Base-by-base conservation (phyloP, 2,888 invertebrate genomes). In the Ganaspis brasiliensis region DNA sequence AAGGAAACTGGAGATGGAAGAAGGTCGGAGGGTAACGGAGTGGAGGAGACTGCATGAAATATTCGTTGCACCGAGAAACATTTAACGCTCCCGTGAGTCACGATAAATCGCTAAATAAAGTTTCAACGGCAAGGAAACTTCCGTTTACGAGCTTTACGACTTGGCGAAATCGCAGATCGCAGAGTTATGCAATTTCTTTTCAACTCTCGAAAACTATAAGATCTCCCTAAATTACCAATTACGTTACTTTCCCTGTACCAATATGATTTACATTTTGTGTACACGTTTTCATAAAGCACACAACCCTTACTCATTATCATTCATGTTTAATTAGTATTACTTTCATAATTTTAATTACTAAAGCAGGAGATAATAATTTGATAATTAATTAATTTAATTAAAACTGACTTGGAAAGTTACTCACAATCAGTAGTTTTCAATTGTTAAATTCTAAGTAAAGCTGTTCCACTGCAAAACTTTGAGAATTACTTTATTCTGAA, bases 41-140 rank as follows among this genome's bases (percentile, higher is more conserved):
- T 67, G 67, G 67, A 67, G 67, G 67, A 67, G 67, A 67, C 67
- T 67, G 67, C 67, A 67, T 67, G 67, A 67, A 67, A 67, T 67
- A 67, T 67, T 67, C 67, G 67, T 67, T 67, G 40, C 63, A 40
- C 37, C 63, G 24, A 67, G 45, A 67, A 67, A 67, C 67, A 67
- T 67, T 49, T 67, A 67, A 49, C 67, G 67, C 67, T 67, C 67
- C 67, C 67, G 67, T 26, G 67, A 67, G 67, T 67, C 67, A 45
- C 45, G 67, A 67, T 67, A 67, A 67, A 67, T 67, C 45, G 67
- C 67, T 67, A 67, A 67, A 67, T 67, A 67, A 67, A 67, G 67
- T 67, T 67, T 16, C 45, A 67, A 49, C 67, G 16, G 45, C 26
- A 67, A 67, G 45, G 16, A 24, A 35, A 59, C 26, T 59, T 59